Conservation (phyloP, 2,113 vertebrate species). For the Meles meles region DNA sequence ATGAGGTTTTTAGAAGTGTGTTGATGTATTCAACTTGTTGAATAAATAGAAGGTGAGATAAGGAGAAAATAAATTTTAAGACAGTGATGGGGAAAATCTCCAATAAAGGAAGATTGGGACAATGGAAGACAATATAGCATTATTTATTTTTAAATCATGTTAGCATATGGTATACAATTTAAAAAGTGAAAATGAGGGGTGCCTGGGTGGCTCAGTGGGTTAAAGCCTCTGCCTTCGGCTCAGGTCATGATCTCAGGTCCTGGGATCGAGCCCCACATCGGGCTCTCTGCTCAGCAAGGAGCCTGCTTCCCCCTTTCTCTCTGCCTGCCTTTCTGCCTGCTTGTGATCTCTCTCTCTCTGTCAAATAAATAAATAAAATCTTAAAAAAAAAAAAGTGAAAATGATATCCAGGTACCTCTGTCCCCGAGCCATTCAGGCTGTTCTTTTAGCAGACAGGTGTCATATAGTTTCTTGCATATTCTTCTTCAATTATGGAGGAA, state of each 20-base stretch:
- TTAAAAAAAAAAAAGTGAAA: background rate
- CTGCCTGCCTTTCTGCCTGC: too few relatives aligned
- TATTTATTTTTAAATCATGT: conserved; percentile 15
- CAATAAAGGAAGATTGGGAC: background rate
- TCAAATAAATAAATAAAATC: too few relatives aligned
- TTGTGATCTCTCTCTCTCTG: too few relatives aligned
- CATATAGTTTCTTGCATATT: background rate
- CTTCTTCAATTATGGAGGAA: background rate
- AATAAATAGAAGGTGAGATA: background rate
- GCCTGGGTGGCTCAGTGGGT: too few relatives aligned
- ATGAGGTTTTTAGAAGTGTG: background rate
- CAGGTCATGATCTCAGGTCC: too few relatives aligned
- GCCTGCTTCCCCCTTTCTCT: too few relatives aligned
- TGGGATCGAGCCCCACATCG: too few relatives aligned
- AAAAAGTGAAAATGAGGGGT: background rate
- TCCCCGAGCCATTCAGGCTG: background rate
- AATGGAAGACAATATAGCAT: background rate
- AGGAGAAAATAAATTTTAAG: background rate
- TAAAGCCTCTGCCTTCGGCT: too few relatives aligned
- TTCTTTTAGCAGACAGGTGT: background rate
- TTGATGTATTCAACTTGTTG: background rate
- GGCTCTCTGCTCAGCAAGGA: too few relatives aligned
- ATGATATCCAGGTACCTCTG: background rate
- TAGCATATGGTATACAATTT: background rate
- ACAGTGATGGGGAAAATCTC: background rate